phyloP scores from a whole-genome alignment of 1,140 invertebrate species.

The Papilio polytes region DNA sequence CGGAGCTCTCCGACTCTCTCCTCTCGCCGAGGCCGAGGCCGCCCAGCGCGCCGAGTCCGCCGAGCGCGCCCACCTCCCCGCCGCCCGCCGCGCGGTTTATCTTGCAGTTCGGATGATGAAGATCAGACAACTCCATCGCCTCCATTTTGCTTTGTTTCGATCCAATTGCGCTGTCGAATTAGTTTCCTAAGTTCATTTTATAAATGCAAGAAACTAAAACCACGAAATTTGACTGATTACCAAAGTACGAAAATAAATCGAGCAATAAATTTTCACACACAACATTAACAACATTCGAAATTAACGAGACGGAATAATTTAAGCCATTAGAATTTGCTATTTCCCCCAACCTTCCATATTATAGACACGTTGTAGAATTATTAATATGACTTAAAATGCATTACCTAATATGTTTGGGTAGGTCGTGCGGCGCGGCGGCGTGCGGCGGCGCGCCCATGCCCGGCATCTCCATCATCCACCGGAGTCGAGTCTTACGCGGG shows the following conservation, averaged over 20 bases:
- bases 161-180: conserved; percentile 82
- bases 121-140: conserved; percentile 96
- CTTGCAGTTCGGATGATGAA: conserved; percentile 98
- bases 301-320: too few species aligned
- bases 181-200: conserved; percentile 53
- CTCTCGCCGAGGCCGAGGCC: conserved; percentile 86
- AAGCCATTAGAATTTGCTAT: too few species aligned
- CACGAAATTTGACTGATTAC: not conserved
- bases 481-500: conserved; percentile 94
- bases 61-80: conserved; percentile 86
- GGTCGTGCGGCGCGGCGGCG: conserved; percentile 90
- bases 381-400: conserved; percentile 19
- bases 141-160: conserved; percentile 92
- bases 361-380: too few species aligned
- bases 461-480: conserved; percentile 99
- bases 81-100: conserved; percentile 93
- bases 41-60: conserved; percentile 81
- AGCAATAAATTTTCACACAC: not conserved
- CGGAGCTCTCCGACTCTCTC: conserved; percentile 95
- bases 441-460: conserved; percentile 92
- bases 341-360: too few species aligned
- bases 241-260: not conserved
- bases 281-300: too few species aligned
- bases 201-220: conserved; percentile 38
- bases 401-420: conserved; percentile 91